Percentiles rank a stretch among this genome's conserved stretches.
Evolutionary conservation across 2,888 invertebrate genomes (phyloP).

Genomic region (Ptychoptera albimana): DNA sequence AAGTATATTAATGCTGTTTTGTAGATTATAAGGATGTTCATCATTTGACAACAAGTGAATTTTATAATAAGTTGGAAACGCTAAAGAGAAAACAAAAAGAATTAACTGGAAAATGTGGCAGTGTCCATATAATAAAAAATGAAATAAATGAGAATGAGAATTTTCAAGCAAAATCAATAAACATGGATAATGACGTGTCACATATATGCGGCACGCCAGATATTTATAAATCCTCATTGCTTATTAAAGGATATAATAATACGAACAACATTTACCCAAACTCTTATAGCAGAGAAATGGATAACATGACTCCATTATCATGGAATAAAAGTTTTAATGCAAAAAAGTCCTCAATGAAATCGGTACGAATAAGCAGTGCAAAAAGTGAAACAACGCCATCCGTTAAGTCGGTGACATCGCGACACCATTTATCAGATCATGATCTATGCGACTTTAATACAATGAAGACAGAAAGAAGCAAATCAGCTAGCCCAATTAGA

Average conservation of each 20-base stretch:
- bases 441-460: neutral
- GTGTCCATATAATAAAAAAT: too few relatives aligned
- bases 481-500: conserved; percentile 40
- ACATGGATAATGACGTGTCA: too few relatives aligned
- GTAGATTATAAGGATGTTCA: conserved; percentile 56
- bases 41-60: conserved; percentile 58
- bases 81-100: conserved; percentile 46
- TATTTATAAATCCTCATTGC: too few relatives aligned
- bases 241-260: too few relatives aligned
- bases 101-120: conserved; percentile 14
- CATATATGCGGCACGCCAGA: too few relatives aligned
- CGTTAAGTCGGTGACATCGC: neutral
- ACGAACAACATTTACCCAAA: too few relatives aligned
- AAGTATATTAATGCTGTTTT: conserved; percentile 1
- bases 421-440: neutral
- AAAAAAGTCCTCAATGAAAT: conserved; percentile 1
- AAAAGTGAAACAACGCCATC: neutral
- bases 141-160: too few relatives aligned
- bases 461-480: conserved; percentile 26
- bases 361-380: neutral
- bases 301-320: too few relatives aligned
- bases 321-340: neutral
- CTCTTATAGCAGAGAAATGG: too few relatives aligned
- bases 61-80: conserved; percentile 51
- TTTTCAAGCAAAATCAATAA: too few relatives aligned